Conservation (phyloP, 2,888 invertebrate species). For the Hybos culiciformis region DNA sequence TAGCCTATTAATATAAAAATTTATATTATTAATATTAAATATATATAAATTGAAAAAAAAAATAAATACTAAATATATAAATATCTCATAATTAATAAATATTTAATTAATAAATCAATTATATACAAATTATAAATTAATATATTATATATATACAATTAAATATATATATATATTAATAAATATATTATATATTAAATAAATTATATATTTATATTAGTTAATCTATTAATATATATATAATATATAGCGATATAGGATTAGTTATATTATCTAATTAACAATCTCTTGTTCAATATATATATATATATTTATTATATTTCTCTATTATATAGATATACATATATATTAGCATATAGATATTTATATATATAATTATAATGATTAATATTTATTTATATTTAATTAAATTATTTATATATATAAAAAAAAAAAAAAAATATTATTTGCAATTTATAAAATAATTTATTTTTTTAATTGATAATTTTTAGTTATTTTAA, state of each 20-base stretch:
- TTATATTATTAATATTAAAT: constrained; percentile 12
- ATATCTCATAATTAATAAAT: constrained; percentile 3
- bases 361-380: constrained; percentile 26
- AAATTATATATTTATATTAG: constrained; percentile 4
- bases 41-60: constrained; percentile 2
- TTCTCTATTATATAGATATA: constrained; percentile 37
- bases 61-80: constrained; percentile 2
- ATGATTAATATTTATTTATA: constrained; percentile 5
- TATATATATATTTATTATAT: constrained; percentile 21
- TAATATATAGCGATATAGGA: constrained; percentile 4
- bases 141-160: constrained; percentile 7
- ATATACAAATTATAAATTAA: constrained; percentile 9
- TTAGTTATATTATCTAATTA: constrained; percentile 12
- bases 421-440: constrained; percentile 8
- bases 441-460: constrained; percentile 12
- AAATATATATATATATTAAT: constrained; percentile 11
- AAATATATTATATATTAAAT: constrained; percentile 8
- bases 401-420: constrained; percentile 5
- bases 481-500: constrained; percentile 1
- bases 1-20: constrained; percentile 8
- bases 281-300: constrained; percentile 12
- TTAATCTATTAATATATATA: constrained; percentile 2
- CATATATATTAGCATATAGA: constrained; percentile 26
- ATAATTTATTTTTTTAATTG: constrained; percentile 5
- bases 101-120: constrained; percentile 1